Conservation (phyloP, 2,888 invertebrate genomes). For the Odontothrips loti region DNA sequence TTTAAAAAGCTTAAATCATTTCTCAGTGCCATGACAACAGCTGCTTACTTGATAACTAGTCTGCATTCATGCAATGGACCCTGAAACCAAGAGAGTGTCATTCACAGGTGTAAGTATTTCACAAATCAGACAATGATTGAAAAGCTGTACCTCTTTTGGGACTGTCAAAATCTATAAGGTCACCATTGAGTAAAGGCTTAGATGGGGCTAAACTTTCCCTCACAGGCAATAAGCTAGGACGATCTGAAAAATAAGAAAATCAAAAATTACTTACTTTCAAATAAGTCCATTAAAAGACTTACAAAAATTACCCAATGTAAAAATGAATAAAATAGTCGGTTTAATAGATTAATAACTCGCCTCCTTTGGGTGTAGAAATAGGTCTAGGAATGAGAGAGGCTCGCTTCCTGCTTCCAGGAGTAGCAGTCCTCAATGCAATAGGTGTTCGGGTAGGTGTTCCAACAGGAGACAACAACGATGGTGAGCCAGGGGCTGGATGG, state of each 20-base stretch:
- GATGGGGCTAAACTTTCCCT: not conserved
- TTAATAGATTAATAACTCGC: not conserved
- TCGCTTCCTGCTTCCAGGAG: not conserved
- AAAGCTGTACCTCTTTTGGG: not conserved
- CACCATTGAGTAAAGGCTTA: not conserved
- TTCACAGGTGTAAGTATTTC: too few relatives aligned
- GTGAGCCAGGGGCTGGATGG: not conserved
- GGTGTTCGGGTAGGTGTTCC: not conserved
- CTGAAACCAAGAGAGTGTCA: too few relatives aligned
- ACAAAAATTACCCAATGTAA: not conserved
- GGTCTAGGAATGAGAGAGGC: conserved; percentile 4
- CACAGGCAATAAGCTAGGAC: not conserved
- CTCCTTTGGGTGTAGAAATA: not conserved
- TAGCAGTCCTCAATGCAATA: not conserved
- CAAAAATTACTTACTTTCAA: not conserved
- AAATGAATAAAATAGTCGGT: not conserved
- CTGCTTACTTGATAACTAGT: too few relatives aligned
- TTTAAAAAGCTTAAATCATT: too few relatives aligned
- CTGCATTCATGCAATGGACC: too few relatives aligned
- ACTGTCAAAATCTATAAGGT: conserved; percentile 2
- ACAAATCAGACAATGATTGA: too few relatives aligned
- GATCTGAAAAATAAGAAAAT: not conserved
- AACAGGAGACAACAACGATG: not conserved
- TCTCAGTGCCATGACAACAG: too few relatives aligned
- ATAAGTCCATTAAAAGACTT: not conserved